Percentiles rank a stretch among this genome's conserved stretches.
phyloP scores from a whole-genome alignment of 2,797 vertebrate species.

The Lacerta bilineata region DNA sequence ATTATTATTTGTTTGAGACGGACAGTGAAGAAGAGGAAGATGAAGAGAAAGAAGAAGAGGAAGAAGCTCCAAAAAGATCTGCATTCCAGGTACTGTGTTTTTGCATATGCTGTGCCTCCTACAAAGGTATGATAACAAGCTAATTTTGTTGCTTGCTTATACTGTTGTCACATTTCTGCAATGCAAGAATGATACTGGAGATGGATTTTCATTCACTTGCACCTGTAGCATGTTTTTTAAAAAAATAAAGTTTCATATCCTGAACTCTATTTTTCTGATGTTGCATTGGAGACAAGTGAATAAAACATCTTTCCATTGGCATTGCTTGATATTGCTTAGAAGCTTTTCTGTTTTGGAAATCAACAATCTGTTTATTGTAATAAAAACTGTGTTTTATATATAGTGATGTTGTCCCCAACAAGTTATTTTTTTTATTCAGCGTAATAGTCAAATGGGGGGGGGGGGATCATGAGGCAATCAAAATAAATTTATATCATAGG shows the following conservation, averaged over 20 bases:
- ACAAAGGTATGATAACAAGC: constrained; percentile 42
- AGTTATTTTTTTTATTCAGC: background rate
- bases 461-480: background rate
- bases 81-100: constrained; percentile 87
- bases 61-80: constrained; percentile 90
- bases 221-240: constrained; percentile 36
- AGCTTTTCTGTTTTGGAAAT: background rate
- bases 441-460: background rate
- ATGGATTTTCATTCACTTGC: constrained; percentile 49
- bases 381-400: background rate
- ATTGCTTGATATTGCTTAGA: constrained; percentile 38
- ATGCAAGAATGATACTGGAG: constrained; percentile 5
- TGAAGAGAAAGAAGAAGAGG: constrained; percentile 90
- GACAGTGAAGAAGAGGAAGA: constrained; percentile 99
- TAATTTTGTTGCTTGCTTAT: constrained; percentile 49
- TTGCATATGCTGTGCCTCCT: constrained; percentile 9
- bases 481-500: background rate
- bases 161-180: constrained; percentile 15
- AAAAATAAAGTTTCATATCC: constrained; percentile 46
- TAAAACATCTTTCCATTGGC: constrained; percentile 43
- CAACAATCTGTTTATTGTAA: background rate
- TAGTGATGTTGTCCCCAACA: background rate
- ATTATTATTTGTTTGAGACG: constrained; percentile 99
- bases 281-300: constrained; percentile 37
- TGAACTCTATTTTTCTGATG: constrained; percentile 52